Conservation (phyloP, 2,797 vertebrate species). For the Sarcophilus harrisii region DNA sequence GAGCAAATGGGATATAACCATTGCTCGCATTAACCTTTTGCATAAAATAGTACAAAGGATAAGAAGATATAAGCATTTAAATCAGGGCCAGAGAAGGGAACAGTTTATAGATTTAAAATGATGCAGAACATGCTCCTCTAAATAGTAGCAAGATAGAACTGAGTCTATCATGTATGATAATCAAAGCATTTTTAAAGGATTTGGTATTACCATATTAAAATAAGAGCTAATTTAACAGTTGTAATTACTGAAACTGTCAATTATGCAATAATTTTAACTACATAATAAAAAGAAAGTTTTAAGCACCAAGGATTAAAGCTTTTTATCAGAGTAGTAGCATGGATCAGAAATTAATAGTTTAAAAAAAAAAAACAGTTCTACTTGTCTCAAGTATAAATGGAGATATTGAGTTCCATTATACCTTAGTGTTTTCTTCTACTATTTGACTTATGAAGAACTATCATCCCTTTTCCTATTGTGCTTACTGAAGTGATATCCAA, state of each 20-base stretch:
- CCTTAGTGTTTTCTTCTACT: not conserved
- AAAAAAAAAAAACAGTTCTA: not conserved
- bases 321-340: not conserved
- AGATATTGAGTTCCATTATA: not conserved
- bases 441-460: not conserved
- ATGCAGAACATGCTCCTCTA: not conserved
- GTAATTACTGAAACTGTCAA: slow-evolving; percentile 25
- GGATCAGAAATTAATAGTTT: slow-evolving; percentile 17
- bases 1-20: not conserved
- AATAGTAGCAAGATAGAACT: not conserved
- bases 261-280: slow-evolving; percentile 57
- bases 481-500: slow-evolving; percentile 1
- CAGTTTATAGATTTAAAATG: slow-evolving; percentile 12
- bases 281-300: slow-evolving; percentile 29
- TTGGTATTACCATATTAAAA: slow-evolving; percentile 39
- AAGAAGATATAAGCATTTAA: not conserved
- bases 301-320: not conserved
- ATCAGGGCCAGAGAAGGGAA: not conserved
- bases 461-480: not conserved
- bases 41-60: not conserved
- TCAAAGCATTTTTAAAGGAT: slow-evolving; percentile 41
- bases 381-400: not conserved
- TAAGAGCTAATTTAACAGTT: slow-evolving; percentile 31
- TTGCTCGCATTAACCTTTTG: slow-evolving; percentile 23
- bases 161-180: not conserved